Conservation (phyloP, 2,888 invertebrate species). For the Tinea trinotella region DNA sequence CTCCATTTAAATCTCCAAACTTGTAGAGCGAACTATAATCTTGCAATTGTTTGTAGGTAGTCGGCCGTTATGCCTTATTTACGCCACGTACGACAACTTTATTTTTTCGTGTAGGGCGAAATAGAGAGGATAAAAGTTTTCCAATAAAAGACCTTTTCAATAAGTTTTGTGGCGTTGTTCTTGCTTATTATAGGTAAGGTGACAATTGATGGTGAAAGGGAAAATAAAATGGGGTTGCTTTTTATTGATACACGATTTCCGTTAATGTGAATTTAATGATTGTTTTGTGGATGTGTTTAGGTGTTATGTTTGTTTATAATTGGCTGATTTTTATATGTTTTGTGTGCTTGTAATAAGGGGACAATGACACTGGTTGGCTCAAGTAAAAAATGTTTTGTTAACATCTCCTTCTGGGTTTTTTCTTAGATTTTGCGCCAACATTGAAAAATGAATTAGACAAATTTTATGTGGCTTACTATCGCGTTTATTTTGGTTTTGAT, state of each 20-base stretch:
- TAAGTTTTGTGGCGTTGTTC: constrained; percentile 48
- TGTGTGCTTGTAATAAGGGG: too few relatives aligned
- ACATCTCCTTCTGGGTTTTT: too few relatives aligned
- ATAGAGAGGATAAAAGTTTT: constrained; percentile 58
- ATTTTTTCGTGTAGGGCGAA: constrained; percentile 52
- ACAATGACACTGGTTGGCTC: too few relatives aligned
- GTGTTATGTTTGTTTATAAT: not conserved
- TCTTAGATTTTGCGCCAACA: too few relatives aligned
- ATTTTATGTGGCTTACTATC: too few relatives aligned
- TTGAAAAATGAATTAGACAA: too few relatives aligned
- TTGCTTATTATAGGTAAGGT: constrained; percentile 63
- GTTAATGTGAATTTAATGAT: constrained; percentile 17
- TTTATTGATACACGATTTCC: constrained; percentile 1
- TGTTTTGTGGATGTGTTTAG: not conserved
- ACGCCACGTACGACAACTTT: constrained; percentile 59
- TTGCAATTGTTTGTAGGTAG: constrained; percentile 17
- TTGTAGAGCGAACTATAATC: constrained; percentile 10
- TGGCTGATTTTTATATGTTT: not conserved
- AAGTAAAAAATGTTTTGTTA: too few relatives aligned
- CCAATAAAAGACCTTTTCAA: constrained; percentile 62
- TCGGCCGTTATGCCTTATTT: constrained; percentile 60
- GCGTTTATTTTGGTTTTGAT: too few relatives aligned
- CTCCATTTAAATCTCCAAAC: constrained; percentile 13
- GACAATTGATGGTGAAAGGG: constrained; percentile 57
- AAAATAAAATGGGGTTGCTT: constrained; percentile 7